phyloP scores from a whole-genome alignment of 53 echinoderm and acorn worm genomes.

The Apostichopus leukothele region DNA sequence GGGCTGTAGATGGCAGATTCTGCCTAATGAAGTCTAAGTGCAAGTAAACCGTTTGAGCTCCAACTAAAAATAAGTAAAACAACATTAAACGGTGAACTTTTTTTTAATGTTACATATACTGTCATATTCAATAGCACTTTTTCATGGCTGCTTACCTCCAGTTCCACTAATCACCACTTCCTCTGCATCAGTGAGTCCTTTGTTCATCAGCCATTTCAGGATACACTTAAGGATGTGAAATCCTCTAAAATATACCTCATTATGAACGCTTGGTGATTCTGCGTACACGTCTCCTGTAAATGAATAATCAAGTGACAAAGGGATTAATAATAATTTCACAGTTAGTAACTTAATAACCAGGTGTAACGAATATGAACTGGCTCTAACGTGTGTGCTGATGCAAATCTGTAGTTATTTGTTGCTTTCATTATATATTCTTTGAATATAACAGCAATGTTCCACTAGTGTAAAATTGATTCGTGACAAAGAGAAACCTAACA shows the following conservation, averaged over 20 bases:
- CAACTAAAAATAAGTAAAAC: constrained; percentile 49
- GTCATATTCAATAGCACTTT: background rate
- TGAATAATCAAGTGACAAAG: too few relatives aligned
- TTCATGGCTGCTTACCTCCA: constrained; percentile 57
- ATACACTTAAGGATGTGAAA: constrained; percentile 57
- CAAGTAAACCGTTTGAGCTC: constrained; percentile 66
- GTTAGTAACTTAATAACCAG: too few relatives aligned
- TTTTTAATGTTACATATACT: background rate
- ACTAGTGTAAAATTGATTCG: too few relatives aligned
- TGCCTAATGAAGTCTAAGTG: constrained; percentile 62
- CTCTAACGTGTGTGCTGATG: too few relatives aligned
- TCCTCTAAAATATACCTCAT: constrained; percentile 78
- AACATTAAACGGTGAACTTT: background rate
- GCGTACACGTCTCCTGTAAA: constrained; percentile 52
- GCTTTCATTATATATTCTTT: too few relatives aligned
- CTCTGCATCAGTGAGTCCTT: constrained; percentile 58
- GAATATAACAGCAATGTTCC: too few relatives aligned
- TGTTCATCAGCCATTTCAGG: constrained; percentile 56
- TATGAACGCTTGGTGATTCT: constrained; percentile 46
- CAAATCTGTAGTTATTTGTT: too few relatives aligned
- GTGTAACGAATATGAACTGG: too few relatives aligned
- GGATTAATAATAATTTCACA: too few relatives aligned
- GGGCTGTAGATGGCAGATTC: constrained; percentile 38
- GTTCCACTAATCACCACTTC: constrained; percentile 66
- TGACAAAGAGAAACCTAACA: too few relatives aligned